A percentile compares a stretch with the other conserved stretches of the same genome.
phyloP scores from a whole-genome alignment of 2,113 vertebrate species.

The Ariopsis seemanni region DNA sequence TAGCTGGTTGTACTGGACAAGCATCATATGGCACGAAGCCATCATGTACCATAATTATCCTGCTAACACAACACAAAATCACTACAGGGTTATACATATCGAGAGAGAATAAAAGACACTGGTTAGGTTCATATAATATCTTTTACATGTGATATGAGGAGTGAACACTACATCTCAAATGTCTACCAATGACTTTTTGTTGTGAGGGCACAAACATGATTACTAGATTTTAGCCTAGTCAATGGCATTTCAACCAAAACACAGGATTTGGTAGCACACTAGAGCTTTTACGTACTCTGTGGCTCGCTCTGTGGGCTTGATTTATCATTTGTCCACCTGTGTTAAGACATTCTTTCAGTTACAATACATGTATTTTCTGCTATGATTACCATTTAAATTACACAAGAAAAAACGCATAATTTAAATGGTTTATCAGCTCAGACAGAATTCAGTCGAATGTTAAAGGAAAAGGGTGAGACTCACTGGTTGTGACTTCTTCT shows the following conservation, averaged over 20 bases:
- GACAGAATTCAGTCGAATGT: not conserved
- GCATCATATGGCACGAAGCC: not conserved
- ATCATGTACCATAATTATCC: not conserved
- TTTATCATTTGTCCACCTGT: not conserved
- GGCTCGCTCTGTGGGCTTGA: not conserved
- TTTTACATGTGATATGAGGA: not conserved
- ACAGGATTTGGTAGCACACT: not conserved
- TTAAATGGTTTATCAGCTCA: not conserved
- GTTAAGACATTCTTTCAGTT: not conserved
- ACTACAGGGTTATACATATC: not conserved
- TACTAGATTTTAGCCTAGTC: not conserved
- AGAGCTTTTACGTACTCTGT: not conserved
- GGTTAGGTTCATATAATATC: not conserved
- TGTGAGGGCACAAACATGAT: not conserved
- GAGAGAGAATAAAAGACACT: not conserved
- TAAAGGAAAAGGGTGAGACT: conserved; percentile 51
- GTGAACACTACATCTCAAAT: not conserved
- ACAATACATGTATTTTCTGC: not conserved
- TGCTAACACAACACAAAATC: not conserved
- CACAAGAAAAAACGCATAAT: not conserved
- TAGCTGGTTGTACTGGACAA: not conserved
- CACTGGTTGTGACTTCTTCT: conserved; percentile 98
- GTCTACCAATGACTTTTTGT: not conserved
- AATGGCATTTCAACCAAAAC: not conserved
- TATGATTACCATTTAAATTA: not conserved